Evolutionary conservation across 2,888 invertebrate genomes (phyloP).

Genomic region (Tuberolachnus salignus): DNA sequence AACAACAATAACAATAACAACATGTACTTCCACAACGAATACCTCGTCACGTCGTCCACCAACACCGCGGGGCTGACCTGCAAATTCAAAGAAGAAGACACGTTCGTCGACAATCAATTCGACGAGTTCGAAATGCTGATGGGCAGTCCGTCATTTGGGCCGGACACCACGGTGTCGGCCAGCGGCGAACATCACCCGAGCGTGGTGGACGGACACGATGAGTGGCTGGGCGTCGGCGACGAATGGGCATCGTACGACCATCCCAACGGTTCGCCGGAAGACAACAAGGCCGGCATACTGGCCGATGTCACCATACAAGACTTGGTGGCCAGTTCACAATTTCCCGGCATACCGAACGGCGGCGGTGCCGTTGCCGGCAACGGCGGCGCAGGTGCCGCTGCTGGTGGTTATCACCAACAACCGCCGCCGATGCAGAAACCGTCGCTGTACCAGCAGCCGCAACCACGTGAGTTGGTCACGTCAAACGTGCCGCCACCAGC

Average conservation of each 20-base stretch:
- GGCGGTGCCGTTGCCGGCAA: neutral
- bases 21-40: constrained; percentile 61
- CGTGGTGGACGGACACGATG: constrained; percentile 74
- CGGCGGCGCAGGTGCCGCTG: too few species aligned
- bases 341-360: constrained; percentile 57
- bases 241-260: constrained; percentile 64
- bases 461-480: constrained; percentile 62
- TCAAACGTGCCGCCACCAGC: constrained; percentile 61
- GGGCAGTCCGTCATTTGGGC: constrained; percentile 75
- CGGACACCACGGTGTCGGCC: constrained; percentile 81
- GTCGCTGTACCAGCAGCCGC: constrained; percentile 65
- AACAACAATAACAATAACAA: constrained; percentile 61
- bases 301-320: constrained; percentile 67
- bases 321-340: constrained; percentile 61
- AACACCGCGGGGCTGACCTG: constrained; percentile 61
- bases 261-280: constrained; percentile 44
- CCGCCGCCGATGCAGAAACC: constrained; percentile 60
- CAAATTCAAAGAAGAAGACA: constrained; percentile 61
- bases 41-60: constrained; percentile 65
- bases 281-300: constrained; percentile 68
- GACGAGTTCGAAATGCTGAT: constrained; percentile 87
- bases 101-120: constrained; percentile 64
- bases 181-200: constrained; percentile 69
- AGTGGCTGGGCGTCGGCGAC: constrained; percentile 83
- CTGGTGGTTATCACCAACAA: constrained; percentile 24